These are phyloP conservation scores for Philaethria dido DNA, from an alignment of 2,888 invertebrate species.

Conservation along the genomic window DNA sequence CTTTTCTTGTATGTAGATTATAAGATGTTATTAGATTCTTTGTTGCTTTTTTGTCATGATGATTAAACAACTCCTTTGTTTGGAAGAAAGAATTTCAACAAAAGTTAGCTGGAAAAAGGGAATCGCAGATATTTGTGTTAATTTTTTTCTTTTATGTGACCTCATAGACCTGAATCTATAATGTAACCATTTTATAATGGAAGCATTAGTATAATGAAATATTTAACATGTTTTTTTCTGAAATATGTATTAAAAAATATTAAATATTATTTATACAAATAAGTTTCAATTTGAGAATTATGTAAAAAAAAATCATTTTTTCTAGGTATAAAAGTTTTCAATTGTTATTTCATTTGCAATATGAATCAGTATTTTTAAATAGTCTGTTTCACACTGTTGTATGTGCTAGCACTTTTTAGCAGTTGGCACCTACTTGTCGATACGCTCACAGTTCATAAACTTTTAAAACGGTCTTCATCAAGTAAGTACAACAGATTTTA, in stretches of 20 bases:
- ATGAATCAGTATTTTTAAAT: constrained; percentile 19
- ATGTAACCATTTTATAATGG: not conserved
- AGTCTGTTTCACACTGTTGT: not conserved
- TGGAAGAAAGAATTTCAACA: constrained; percentile 45
- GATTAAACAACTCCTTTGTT: constrained; percentile 49
- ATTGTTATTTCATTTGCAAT: not conserved
- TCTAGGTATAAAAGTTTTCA: not conserved
- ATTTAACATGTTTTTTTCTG: not conserved
- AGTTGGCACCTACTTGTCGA: constrained; percentile 28
- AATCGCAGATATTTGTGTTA: constrained; percentile 34
- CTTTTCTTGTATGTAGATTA: constrained; percentile 31
- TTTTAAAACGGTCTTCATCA: not conserved
- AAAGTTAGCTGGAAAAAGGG: constrained; percentile 26
- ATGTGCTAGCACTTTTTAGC: constrained; percentile 16
- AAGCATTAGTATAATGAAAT: constrained; percentile 11
- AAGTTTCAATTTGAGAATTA: not conserved
- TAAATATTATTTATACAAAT: too few species aligned
- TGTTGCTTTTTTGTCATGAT: constrained; percentile 39
- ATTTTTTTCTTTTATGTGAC: constrained; percentile 26
- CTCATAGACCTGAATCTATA: too few species aligned
- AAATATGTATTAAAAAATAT: not conserved
- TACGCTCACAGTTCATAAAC: constrained; percentile 23
- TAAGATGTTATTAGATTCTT: constrained; percentile 30
- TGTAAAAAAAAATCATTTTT: not conserved
- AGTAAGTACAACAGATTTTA: not conserved